Evolutionary conservation across 2,888 invertebrate species (phyloP), one percentile per base, ranked within the genome.

Genomic region (Cryptocheilus praepositus): DNA sequence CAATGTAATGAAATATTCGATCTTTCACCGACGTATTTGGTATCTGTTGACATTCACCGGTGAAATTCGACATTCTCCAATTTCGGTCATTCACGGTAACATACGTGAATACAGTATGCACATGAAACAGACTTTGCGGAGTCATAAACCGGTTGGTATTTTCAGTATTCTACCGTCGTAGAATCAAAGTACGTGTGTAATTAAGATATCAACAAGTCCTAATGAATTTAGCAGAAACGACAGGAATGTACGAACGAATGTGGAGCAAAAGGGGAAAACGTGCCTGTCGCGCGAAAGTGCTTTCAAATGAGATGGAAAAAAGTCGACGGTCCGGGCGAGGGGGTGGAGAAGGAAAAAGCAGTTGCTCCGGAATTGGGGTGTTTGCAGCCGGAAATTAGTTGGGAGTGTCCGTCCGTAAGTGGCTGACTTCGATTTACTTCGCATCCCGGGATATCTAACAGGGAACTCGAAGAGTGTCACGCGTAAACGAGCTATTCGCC

Each of bases 371-470:
- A 83, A 85, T 81, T 71, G 66, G 78, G 76, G 81, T 82, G 81
- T 85, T 85, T 84, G 81, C 77, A 66, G 73, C 67, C 83, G 85
- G 85, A 85, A 85, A 86, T 86, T 85, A 84, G 76, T 73, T 79
- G 79, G 85, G 84, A 85, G 85, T 85, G 83, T 64, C 81, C 69
- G 74, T 61, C 71, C 78, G 81, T 83, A 82, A 85, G 80, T 84
- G 84, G 82, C 81, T 64, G 66, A 76, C 77, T 81, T 74, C 72
- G 70, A 79, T 74, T 80, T 68, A 73, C 70, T 70, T 65, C 64
- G 71, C 73, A 52, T 64, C 71, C 71, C n/a, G 46, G 56, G 60
- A 70, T 68, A 68, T 78, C 67, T 43, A 45, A 7, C 45, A 59
- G 56, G 46, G 21, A 28, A 11, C 53, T 25, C 51, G 36, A 19